phyloP scores from a whole-genome alignment of 2,888 invertebrate species.

The Dendrolimus houi region DNA sequence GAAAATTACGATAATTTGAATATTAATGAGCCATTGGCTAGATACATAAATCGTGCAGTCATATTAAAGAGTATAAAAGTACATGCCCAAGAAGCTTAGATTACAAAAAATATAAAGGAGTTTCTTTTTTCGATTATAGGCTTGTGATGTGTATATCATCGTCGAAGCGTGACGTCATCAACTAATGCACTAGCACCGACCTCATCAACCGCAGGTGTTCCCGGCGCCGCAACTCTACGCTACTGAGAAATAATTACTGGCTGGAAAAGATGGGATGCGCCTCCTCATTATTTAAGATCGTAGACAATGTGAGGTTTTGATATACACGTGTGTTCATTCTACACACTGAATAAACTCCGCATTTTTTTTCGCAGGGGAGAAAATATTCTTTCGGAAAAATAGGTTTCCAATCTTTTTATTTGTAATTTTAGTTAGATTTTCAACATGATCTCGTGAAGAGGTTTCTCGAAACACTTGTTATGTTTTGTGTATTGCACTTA shows the following conservation, averaged over 20 bases:
- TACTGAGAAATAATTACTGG: constrained; percentile 55
- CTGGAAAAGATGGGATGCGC: constrained; percentile 52
- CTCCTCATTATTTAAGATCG: constrained; percentile 55
- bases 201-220: constrained; percentile 40
- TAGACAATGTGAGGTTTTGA: constrained; percentile 35
- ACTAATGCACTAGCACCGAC: constrained; percentile 61
- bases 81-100: no score
- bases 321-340: constrained; percentile 26
- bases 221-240: constrained; percentile 15
- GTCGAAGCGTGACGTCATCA: constrained; percentile 53
- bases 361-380: constrained; percentile 9
- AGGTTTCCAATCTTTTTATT: no score
- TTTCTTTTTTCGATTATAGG: background rate
- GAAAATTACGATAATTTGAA: no score
- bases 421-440: no score
- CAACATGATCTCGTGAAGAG: no score
- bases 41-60: no score
- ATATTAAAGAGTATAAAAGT: no score
- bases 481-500: no score
- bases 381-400: no score
- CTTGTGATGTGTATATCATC: constrained; percentile 12
- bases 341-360: constrained; percentile 17
- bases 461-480: no score
- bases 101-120: no score
- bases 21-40: no score